Base-by-base conservation (phyloP, 2,113 vertebrate species). In the Gobio gobio region DNA sequence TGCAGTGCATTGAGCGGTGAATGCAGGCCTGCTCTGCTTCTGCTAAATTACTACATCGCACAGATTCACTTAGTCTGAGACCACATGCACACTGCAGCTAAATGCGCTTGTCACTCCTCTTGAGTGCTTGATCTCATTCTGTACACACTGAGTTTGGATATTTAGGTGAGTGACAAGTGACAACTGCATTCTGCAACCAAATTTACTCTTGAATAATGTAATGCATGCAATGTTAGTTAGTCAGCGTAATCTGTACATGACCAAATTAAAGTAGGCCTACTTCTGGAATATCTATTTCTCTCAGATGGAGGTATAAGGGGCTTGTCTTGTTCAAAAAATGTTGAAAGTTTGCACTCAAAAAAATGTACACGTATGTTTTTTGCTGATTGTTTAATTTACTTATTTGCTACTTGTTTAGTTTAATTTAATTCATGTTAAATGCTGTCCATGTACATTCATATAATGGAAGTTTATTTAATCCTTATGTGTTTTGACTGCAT, bases 51-150 rank as follows among this genome's bases (percentile, higher is more conserved):
- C 61, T 12, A 33, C 78, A 81, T 16, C 6, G 26, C 77, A 63
- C 58, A 79, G n/a, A 63, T 63, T 79, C 58, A 79, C n/a, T 79
- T 45, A 18, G 36, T 45, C 78, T 47, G 43, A 47, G 78, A 43
- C 8, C 77, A 63, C 40, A 18, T 79, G 10, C 77, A 79, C 77
- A 79, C 58, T 45, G 58, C 7, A 40, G 76, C 20, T 16, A 59
- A 59, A 43, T 78, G 9, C 13, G 22, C n/a, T 24, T 73, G 68
- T 45, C 40, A n/a, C 29, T 29, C 29, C 68, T 72, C 73, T 33
- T 36, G 26, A 56, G 29, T 77, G 29, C 51, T 58, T 22, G 29
- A 58, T 58, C 51, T 5, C 18, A 12, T 77, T 56, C 51, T 58
- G 49, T 58, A 58, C 49, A 77, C 73, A 54, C 4, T 22, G 26